Evolutionary conservation across 2,113 vertebrate genomes (phyloP).

Genomic region (Dissostichus mawsoni): DNA sequence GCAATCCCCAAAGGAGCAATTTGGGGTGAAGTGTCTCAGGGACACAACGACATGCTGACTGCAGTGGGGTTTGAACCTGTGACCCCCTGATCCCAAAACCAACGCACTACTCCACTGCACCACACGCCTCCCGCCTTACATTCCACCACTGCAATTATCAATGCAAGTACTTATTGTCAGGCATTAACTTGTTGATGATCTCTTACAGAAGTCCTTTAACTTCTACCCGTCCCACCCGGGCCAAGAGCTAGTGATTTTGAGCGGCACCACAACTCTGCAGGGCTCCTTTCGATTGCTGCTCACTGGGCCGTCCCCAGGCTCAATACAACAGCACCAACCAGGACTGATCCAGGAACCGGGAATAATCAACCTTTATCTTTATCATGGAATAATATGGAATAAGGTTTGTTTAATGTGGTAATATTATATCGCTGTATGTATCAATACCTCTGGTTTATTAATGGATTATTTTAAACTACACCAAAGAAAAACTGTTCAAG

Average conservation of each 20-base stretch:
- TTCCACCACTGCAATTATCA: neutral
- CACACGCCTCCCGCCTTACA: no score
- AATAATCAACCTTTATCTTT: neutral
- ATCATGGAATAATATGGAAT: neutral
- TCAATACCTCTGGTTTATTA: neutral
- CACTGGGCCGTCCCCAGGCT: conserved; percentile 43
- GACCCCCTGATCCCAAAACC: no score
- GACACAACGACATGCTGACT: no score
- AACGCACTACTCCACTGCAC: no score
- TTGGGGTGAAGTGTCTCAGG: no score
- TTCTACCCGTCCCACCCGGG: conserved; percentile 1
- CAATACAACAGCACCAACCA: no score
- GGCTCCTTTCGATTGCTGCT: conserved; percentile 55
- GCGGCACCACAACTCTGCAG: neutral
- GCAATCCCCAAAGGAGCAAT: no score
- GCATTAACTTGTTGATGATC: neutral
- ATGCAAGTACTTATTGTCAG: fast-evolving
- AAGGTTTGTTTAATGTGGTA: neutral
- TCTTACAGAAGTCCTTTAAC: conserved; percentile 44
- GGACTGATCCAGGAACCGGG: no score
- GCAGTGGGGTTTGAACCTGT: no score
- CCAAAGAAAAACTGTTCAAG: neutral
- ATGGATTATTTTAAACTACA: neutral
- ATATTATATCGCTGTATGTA: neutral
- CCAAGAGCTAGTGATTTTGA: conserved; percentile 50